These are phyloP conservation scores for Brachionus rotundiformis DNA, from an alignment of 1,140 invertebrate species.

Conservation along the genomic window DNA sequence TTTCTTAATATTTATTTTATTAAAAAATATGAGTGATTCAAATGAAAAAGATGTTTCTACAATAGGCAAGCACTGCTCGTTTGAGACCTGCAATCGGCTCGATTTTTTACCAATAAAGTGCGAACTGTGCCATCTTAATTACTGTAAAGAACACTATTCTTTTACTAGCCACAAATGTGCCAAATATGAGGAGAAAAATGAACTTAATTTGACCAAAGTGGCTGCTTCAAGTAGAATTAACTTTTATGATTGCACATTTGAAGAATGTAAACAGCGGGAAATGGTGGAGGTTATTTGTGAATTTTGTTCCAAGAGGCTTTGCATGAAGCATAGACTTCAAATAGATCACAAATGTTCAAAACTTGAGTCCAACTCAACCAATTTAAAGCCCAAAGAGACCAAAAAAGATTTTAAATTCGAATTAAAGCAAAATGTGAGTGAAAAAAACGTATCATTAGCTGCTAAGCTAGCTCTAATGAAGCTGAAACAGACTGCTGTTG, in stretches of 20 bases:
- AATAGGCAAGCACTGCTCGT: conserved; percentile 32
- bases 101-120: conserved; percentile 46
- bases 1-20: neutral
- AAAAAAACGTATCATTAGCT: conserved; percentile 43
- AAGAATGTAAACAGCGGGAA: neutral
- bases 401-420: conserved; percentile 19
- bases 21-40: conserved; percentile 67
- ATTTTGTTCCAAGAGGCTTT: conserved; percentile 22
- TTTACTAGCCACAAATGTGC: neutral
- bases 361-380: neutral
- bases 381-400: neutral
- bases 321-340: conserved; percentile 36
- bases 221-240: neutral
- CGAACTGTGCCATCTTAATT: neutral
- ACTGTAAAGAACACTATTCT: conserved; percentile 28
- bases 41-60: conserved; percentile 58
- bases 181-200: conserved; percentile 27
- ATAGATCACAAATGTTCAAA: conserved; percentile 20
- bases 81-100: conserved; percentile 3
- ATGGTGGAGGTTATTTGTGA: neutral
- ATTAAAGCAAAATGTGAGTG: conserved; percentile 8
- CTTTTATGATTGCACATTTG: conserved; percentile 5
- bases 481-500: conserved; percentile 44
- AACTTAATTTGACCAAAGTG: neutral
- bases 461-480: conserved; percentile 40